phyloP scores from a whole-genome alignment of 2,888 invertebrate genomes.

The Drosophila mulleri region DNA sequence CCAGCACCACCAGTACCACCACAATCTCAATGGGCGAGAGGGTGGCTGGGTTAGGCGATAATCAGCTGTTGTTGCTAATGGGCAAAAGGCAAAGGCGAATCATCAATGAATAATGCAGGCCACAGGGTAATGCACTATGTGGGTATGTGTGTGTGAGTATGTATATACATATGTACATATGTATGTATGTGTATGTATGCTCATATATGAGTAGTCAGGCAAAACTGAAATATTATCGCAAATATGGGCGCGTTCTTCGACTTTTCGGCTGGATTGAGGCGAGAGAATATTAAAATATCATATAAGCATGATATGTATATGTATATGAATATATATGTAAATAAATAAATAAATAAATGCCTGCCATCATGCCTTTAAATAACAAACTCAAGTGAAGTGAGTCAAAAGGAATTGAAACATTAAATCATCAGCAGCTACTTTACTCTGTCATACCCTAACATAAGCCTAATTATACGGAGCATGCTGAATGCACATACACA shows the following conservation, averaged over 20 bases:
- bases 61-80: slow-evolving; percentile 57
- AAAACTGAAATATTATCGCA: slow-evolving; percentile 8
- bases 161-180: not conserved
- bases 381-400: slow-evolving; percentile 36
- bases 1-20: slow-evolving; percentile 10
- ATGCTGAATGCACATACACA: not conserved
- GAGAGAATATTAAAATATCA: slow-evolving; percentile 7
- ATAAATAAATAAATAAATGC: slow-evolving; percentile 2
- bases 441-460: not conserved
- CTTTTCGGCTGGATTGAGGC: slow-evolving; percentile 17
- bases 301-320: not conserved
- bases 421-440: slow-evolving; percentile 5
- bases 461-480: not conserved
- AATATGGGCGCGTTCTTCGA: slow-evolving; percentile 36
- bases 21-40: slow-evolving; percentile 17
- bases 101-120: slow-evolving; percentile 31
- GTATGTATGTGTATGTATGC: not conserved
- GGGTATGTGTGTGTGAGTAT: not conserved
- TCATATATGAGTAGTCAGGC: slow-evolving; percentile 19
- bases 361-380: slow-evolving; percentile 16
- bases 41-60: slow-evolving; percentile 21
- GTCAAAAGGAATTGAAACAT: slow-evolving; percentile 1
- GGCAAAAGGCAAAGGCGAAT: not conserved
- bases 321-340: not conserved
- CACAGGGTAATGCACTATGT: slow-evolving; percentile 1